Percentiles rank a stretch among this genome's conserved stretches.
phyloP scores from a whole-genome alignment of 2,113 vertebrate genomes.

The Elephantulus edwardii region DNA sequence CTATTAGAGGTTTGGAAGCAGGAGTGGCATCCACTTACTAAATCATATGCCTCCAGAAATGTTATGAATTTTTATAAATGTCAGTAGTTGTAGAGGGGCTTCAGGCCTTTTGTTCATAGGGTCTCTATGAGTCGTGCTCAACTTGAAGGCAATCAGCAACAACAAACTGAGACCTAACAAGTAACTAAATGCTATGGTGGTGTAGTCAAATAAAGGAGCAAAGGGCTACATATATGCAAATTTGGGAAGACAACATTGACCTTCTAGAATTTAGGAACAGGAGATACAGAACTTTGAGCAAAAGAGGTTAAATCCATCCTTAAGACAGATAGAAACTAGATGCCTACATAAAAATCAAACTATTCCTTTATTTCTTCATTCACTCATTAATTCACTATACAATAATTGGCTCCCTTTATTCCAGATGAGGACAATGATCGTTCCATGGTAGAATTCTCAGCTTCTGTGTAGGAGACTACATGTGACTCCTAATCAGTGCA shows the following conservation, averaged over 20 bases:
- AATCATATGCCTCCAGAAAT: no score
- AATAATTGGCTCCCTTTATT: background rate
- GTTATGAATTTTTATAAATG: no score
- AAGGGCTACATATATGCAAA: background rate
- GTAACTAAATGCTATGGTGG: background rate
- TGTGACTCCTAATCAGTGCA: background rate
- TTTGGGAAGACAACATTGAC: background rate
- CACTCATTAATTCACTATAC: background rate
- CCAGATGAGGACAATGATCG: no score
- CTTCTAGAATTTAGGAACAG: background rate
- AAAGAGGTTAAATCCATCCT: background rate
- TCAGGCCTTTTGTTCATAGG: no score
- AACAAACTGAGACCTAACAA: background rate
- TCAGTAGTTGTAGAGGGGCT: no score
- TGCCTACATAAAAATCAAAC: background rate
- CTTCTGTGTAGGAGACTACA: background rate
- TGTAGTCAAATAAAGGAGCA: background rate
- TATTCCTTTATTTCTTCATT: background rate
- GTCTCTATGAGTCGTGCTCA: no score
- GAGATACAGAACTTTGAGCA: background rate
- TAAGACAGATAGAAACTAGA: background rate
- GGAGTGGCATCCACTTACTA: no score
- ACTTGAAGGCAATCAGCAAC: no score
- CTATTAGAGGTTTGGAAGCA: no score
- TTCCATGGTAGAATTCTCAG: no score